Conservation (phyloP, 35 echinoderm and acorn worm genomes). For the Apostichopus californicus region DNA sequence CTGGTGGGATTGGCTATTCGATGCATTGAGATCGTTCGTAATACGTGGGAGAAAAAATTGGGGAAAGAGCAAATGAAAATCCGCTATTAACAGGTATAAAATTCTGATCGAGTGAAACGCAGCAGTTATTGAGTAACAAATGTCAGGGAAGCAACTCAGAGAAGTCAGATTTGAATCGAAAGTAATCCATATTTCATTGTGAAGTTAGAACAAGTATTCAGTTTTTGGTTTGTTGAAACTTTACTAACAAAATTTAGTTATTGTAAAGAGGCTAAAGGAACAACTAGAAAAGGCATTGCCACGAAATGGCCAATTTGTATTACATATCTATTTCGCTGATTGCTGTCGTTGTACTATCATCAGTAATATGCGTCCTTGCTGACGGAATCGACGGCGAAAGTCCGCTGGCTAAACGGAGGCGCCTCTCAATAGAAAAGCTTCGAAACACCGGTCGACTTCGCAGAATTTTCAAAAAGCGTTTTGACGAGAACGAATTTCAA, state of each 20-base stretch:
- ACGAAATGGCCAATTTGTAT: constrained; percentile 36
- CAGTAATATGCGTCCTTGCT: neutral
- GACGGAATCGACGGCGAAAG: constrained; percentile 36
- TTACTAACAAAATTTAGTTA: neutral
- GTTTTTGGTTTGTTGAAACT: neutral
- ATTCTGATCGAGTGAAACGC: constrained; percentile 15
- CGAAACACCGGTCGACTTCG: constrained; percentile 23
- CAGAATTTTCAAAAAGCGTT: constrained; percentile 34
- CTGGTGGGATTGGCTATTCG: neutral
- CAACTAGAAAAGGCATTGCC: neutral
- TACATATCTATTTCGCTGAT: constrained; percentile 16
- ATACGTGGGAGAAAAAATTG: constrained; percentile 4
- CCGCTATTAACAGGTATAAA: constrained; percentile 39
- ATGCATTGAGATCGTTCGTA: neutral
- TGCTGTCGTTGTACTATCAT: constrained; percentile 19
- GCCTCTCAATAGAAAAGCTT: constrained; percentile 20
- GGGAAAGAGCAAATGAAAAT: neutral
- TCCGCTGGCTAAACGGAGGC: constrained; percentile 21
- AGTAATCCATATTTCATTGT: neutral
- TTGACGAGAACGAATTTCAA: constrained; percentile 5
- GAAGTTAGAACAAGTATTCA: neutral
- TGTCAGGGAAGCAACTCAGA: constrained; percentile 2
- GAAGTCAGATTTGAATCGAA: neutral
- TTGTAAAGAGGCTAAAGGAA: neutral
- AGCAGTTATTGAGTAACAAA: neutral